Conservation (phyloP, 2,113 vertebrate species). For the Odontophorus gujanensis region DNA sequence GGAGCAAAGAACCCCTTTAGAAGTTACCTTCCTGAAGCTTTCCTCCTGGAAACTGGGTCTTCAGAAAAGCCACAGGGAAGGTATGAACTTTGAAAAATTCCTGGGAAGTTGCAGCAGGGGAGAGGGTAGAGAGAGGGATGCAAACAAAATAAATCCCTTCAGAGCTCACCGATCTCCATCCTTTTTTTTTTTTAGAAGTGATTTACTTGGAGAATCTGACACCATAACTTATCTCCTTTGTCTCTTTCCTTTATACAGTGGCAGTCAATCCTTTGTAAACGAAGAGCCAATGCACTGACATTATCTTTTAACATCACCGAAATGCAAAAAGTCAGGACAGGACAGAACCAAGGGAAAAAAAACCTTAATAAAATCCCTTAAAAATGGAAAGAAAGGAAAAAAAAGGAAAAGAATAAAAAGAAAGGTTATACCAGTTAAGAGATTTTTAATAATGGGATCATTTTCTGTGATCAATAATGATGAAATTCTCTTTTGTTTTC, state of each 20-base stretch:
- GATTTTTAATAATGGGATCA: neutral
- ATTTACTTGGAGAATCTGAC: slow-evolving; percentile 24
- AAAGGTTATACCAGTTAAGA: neutral
- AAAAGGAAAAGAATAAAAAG: neutral
- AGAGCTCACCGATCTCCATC: slow-evolving; percentile 6
- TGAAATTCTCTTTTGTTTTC: neutral
- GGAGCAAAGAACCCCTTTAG: neutral
- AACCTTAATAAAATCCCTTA: neutral
- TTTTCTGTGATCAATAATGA: neutral
- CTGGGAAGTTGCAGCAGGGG: neutral
- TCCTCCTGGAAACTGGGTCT: neutral
- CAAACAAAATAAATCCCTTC: slow-evolving; percentile 1
- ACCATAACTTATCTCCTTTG: neutral
- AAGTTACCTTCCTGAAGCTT: neutral
- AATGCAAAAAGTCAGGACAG: neutral
- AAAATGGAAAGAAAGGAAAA: neutral
- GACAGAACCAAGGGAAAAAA: neutral
- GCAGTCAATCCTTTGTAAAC: neutral
- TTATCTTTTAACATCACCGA: neutral
- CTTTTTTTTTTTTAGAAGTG: neutral
- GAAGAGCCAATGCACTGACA: neutral
- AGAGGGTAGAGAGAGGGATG: neutral
- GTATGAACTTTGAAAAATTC: neutral
- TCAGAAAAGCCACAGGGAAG: neutral
- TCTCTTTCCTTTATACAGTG: neutral